These are phyloP conservation scores for Drosophila oshimai DNA, from an alignment of 1,140 invertebrate genomes.

Conservation along the genomic window DNA sequence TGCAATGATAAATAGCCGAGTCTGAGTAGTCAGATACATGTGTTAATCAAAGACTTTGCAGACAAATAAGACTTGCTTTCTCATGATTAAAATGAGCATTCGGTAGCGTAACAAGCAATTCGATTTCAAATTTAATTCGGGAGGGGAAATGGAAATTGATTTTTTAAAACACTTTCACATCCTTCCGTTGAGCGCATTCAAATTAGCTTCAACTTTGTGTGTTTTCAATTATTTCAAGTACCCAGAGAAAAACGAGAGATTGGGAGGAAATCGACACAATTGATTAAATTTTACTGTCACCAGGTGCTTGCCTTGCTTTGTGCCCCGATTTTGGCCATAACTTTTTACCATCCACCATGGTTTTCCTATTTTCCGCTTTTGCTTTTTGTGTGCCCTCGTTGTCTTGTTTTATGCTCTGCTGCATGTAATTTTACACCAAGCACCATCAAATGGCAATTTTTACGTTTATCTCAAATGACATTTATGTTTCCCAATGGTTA, in stretches of 20 bases:
- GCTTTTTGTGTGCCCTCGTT: background rate
- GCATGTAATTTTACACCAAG: conserved; percentile 48
- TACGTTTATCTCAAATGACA: conserved; percentile 78
- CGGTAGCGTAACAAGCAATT: background rate
- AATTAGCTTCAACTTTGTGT: conserved; percentile 58
- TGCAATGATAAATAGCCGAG: conserved; percentile 48
- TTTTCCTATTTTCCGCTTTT: conserved; percentile 23
- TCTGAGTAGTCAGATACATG: conserved; percentile 6
- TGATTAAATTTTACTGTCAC: conserved; percentile 72
- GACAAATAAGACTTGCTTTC: conserved; percentile 1
- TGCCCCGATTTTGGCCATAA: conserved; percentile 29
- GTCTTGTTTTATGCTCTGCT: conserved; percentile 32
- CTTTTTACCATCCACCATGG: conserved; percentile 6
- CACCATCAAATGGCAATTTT: conserved; percentile 72
- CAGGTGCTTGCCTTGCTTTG: conserved; percentile 56
- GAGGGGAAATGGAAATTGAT: conserved; percentile 28
- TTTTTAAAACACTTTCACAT: conserved; percentile 31
- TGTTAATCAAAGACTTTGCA: conserved; percentile 36
- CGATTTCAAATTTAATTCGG: background rate
- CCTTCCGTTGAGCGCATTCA: conserved; percentile 28
- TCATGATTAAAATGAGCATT: conserved; percentile 12
- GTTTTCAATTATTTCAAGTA: conserved; percentile 54
- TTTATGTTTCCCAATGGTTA: conserved; percentile 77
- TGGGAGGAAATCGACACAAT: conserved; percentile 49
- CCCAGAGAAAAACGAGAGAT: background rate